A percentile compares a stretch with the other conserved stretches of the same genome.
phyloP scores from a whole-genome alignment of 2,113 vertebrate genomes.

The Dicaeum eximium region DNA sequence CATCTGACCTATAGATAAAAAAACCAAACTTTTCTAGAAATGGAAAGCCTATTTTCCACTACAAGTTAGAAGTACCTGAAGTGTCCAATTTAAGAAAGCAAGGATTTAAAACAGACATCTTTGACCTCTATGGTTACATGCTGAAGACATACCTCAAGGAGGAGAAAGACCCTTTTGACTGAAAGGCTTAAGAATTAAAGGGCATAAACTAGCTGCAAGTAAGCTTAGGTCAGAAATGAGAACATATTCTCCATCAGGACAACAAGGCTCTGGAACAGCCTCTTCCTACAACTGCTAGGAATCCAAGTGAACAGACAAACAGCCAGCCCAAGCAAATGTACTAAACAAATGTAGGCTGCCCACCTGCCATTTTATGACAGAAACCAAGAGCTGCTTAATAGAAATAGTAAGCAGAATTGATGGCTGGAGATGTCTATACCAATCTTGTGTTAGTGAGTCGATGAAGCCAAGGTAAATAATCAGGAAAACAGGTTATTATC shows the following conservation, averaged over 20 bases:
- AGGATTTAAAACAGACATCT: background rate
- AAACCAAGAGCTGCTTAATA: background rate
- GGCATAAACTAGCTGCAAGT: background rate
- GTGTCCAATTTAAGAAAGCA: background rate
- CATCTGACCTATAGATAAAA: background rate
- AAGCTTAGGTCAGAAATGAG: background rate
- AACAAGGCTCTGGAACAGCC: background rate
- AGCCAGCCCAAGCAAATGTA: background rate
- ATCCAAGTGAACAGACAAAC: background rate
- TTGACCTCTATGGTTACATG: background rate
- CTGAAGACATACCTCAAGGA: background rate
- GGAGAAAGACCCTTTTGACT: background rate
- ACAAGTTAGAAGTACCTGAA: background rate
- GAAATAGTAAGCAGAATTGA: background rate
- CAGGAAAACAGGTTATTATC: background rate
- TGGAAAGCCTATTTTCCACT: background rate
- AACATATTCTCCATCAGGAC: background rate
- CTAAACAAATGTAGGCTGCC: background rate
- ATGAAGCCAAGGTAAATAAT: background rate
- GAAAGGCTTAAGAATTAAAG: background rate
- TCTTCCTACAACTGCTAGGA: background rate
- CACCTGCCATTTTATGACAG: background rate
- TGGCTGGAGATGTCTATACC: background rate
- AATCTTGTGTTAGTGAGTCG: background rate
- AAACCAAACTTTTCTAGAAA: background rate